A percentile compares a stretch with the other conserved stretches of the same genome.
Evolutionary conservation across 2,113 vertebrate genomes (phyloP).

Genomic region (Castor canadensis): DNA sequence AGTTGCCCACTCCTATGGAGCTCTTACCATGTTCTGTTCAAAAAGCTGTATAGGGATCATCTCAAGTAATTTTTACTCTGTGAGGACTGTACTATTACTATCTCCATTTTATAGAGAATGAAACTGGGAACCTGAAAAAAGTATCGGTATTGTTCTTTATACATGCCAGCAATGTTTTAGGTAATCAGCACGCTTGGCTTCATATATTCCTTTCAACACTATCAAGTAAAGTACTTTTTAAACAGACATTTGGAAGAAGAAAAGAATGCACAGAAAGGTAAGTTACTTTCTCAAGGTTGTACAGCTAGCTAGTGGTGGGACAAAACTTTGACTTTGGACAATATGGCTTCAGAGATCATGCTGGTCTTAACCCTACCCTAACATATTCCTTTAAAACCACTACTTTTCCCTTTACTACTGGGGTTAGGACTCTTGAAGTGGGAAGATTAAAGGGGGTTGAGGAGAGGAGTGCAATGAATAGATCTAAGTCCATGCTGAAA

Average conservation of each 20-base stretch:
- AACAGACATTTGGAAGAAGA: neutral
- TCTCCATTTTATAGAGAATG: neutral
- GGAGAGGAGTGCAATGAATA: no score
- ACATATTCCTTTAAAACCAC: rapidly evolving
- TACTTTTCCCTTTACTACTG: neutral
- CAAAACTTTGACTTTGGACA: neutral
- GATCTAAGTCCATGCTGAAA: neutral
- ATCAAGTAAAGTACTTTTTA: neutral
- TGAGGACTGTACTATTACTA: neutral
- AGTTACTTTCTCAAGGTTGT: neutral
- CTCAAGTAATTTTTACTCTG: neutral
- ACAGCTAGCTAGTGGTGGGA: neutral
- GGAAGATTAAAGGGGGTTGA: neutral
- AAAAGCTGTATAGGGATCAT: neutral
- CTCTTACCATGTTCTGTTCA: neutral
- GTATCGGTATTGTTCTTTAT: neutral
- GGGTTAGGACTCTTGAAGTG: neutral
- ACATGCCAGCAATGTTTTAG: neutral
- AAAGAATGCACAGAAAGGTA: neutral
- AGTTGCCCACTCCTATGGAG: neutral
- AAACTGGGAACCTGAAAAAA: conserved; percentile 10
- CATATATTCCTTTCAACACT: neutral
- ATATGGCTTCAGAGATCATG: neutral
- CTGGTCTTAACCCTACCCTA: neutral
- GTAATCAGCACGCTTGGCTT: neutral